Evolutionary conservation across 2,797 vertebrate genomes (phyloP), one percentile per base, ranked within the genome.

Genomic region (Cossypha polioptera): DNA sequence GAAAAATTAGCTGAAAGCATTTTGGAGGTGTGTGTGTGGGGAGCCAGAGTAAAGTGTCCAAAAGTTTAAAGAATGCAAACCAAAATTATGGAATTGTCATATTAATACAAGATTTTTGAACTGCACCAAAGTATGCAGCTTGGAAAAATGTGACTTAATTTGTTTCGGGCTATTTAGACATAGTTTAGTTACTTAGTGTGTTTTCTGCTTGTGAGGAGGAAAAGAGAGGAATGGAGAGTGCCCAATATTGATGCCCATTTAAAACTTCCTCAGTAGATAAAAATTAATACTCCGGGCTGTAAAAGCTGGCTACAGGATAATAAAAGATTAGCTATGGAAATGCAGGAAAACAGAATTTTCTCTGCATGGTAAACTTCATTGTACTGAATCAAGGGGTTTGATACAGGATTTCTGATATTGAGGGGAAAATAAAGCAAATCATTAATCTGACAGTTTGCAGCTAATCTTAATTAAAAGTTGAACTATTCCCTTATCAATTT

Each of bases 381-480:
- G 88, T 83, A 93, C n/a, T 76, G 35, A 97, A 94, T 69, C 54
- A 71, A 89, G 35, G 3, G 19, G 54, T 79, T 75, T 85, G 76
- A 91, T 77, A 86, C 5, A 91, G n/a, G 13, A 78, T 88, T 97
- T 86, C 82, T 80, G 63, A 96, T 91, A 94, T 9, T 57, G 36
- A 76, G 77, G 38, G 16, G 90, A 96, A 95, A 71, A 55, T 88
- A 91, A 59, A 82, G 21, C 31, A 86, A 94, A 95, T 91, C 45
- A 81, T 86, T 93, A 83, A 80, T 66, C 59, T 86, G 40, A 36
- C 48, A 62, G 2, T 90, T 88, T 36, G 33, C 72, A 91, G 55
- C 11, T 95, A 88, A 95, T 86, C 67, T 92, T 96, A 95, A 93
- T 95, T 93, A 96, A 94, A 97, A 90, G 26, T 33, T 88, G 25